A percentile compares a stretch with the other conserved stretches of the same genome.
Conservation (phyloP, 2,888 invertebrate genomes). For the Sarcophaga carnaria region DNA sequence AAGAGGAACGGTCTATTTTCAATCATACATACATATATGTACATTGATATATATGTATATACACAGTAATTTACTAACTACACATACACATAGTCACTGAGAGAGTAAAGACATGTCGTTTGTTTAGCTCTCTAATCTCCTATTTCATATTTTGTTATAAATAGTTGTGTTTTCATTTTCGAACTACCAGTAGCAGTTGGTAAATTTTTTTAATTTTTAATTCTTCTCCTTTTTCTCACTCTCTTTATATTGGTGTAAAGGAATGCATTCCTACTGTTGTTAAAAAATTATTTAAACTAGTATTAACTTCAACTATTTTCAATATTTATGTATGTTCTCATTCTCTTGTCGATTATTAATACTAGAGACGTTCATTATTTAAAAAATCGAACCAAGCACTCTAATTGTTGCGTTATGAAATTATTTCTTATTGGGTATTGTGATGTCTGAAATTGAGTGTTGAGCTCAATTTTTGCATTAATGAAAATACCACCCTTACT, state of each 20-base stretch:
- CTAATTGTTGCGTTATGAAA: background rate
- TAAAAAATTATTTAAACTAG: too few species aligned
- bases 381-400: background rate
- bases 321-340: constrained; percentile 12
- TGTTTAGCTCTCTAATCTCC: constrained; percentile 49
- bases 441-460: background rate
- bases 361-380: too few species aligned
- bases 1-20: constrained; percentile 87
- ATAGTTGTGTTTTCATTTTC: constrained; percentile 2
- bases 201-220: constrained; percentile 15
- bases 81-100: constrained; percentile 36
- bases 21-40: constrained; percentile 56
- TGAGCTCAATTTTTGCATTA: constrained; percentile 40
- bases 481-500: constrained; percentile 7
- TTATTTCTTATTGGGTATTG: background rate
- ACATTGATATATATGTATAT: background rate
- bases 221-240: constrained; percentile 2
- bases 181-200: constrained; percentile 48
- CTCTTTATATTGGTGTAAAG: constrained; percentile 55
- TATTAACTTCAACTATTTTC: background rate
- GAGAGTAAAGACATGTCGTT: constrained; percentile 47
- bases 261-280: constrained; percentile 62
- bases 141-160: constrained; percentile 38
- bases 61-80: constrained; percentile 5
- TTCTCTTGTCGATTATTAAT: too few species aligned